Base-by-base conservation (phyloP, 2,888 invertebrate genomes). In the Pimpla rufipes region DNA sequence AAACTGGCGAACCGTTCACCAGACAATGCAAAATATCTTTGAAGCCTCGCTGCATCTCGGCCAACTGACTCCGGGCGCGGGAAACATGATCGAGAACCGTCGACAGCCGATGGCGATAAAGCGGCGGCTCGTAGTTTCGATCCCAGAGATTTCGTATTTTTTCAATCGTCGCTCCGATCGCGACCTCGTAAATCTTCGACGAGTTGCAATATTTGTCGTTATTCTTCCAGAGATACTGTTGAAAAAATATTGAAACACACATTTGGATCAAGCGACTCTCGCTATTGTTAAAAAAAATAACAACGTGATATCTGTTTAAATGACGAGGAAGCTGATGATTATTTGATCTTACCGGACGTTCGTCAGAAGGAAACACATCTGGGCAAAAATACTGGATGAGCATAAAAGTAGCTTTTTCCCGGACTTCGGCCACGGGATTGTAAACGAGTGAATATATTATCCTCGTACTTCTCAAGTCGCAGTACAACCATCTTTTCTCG, bases 341-440 rank as follows among this genome's bases (percentile, higher is more conserved):
- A 7, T 4, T 16, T 64, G 57, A 59, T 45, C 81, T 86, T 85
- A 91, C 91, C 37, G 84, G 66, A 16, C 85, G 85, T 67, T 91
- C 91, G 5, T 47, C 37, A 18, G 57, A 7, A 0, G 68, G 81
- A 6, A 90, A 89, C 40, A 94, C 81, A 73, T 94, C 89, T 4
- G 91, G 85, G 2, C 92, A 89, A 85, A 94, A 95, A 88, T 95
- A 93, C 42, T 94, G 91, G 3, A 94, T 89, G 16, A 96, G 89
- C 79, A 96, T 92, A 2, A 93, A 89, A 1, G 94, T 93, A 0
- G 95, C 94, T 87, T 94, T 93, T 75, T 95, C 95, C 86, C 95
- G 93, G 0, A 96, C 93, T 93, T 96, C 96, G 87, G 95, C 94
- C 21, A 95, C 94, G 21, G 95, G 95, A 88, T 95, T 95, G 84